A percentile compares a stretch with the other conserved stretches of the same genome.
Evolutionary conservation across 1,140 invertebrate species (phyloP).

Genomic region (Lordiphosa clarofinis): DNA sequence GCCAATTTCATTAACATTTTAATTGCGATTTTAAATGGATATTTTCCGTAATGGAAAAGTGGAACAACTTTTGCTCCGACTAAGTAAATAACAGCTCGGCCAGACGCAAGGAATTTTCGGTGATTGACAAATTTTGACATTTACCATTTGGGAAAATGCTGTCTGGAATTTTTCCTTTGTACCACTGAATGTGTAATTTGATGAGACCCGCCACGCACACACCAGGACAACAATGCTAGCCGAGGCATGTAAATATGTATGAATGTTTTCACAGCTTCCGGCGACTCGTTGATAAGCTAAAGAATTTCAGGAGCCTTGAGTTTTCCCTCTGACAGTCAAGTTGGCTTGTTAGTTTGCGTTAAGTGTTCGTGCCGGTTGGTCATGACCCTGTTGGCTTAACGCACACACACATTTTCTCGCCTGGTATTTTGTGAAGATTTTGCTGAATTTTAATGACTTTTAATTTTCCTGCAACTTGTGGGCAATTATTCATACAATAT

Average conservation of each 20-base stretch:
- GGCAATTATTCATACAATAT: conserved; percentile 45
- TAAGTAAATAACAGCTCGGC: conserved; percentile 9
- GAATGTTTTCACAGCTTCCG: conserved; percentile 70
- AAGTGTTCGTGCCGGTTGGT: conserved; percentile 42
- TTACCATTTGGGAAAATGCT: conserved; percentile 7
- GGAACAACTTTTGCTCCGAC: conserved; percentile 10
- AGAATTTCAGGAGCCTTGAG: conserved; percentile 67
- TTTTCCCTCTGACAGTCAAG: conserved; percentile 23
- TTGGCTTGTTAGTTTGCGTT: conserved; percentile 64
- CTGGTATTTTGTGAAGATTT: conserved; percentile 40
- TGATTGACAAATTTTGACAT: conserved; percentile 11
- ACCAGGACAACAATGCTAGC: conserved; percentile 43
- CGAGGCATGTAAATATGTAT: conserved; percentile 71
- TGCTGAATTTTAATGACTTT: conserved; percentile 47
- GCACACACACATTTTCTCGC: conserved; percentile 2
- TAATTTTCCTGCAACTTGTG: conserved; percentile 34
- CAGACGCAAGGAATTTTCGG: conserved; percentile 12
- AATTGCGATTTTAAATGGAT: conserved; percentile 68
- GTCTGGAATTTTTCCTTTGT: conserved; percentile 13
- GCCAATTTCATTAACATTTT: conserved; percentile 72
- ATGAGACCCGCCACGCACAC: conserved; percentile 48
- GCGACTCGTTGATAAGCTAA: conserved; percentile 68
- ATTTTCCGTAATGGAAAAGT: conserved; percentile 38
- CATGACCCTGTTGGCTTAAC: conserved; percentile 22
- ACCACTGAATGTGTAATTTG: conserved; percentile 68